Evolutionary conservation across 2,888 invertebrate species (phyloP), one percentile per base, ranked within the genome.

Genomic region (Eupeodes luniger): DNA sequence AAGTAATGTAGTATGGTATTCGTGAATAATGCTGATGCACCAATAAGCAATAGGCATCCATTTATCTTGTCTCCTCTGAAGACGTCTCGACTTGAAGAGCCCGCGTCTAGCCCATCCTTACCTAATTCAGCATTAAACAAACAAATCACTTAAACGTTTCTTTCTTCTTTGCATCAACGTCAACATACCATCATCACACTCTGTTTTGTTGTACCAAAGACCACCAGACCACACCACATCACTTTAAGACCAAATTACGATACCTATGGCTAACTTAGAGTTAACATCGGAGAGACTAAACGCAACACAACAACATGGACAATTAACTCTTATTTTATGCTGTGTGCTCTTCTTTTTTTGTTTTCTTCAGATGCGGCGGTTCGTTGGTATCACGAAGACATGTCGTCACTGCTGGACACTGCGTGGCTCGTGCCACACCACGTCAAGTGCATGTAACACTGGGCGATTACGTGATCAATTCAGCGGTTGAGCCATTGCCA

Each of bases 361-460:
- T 27, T 27, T 27, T 27, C 27, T 93, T 74, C 94, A 97, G 98
- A 93, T 98, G 98, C 92, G 98, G 98, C 57, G 98, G 98, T 40
- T 98, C 98, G 1, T 94, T 98, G 89, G 97, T 98, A 91, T 98
- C 98, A 90, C 95, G 98, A 40, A 96, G 97, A 80, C 98, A 98
- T 94, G 98, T 98, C 11, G 98, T 98, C 78, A 98, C 98, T 4
- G 98, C 98, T 5, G 98, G 98, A 0, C 98, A 98, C 93, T 98
- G 98, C 93, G 98, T 98, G 40, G 98, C 98, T 72, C 96, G 98
- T 91, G 98, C 98, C 66, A 96, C 97, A 85, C 97, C 98, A 0
- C 95, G 97, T 76, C 98, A 98, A 94, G 98, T 98, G 10, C 97
- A 98, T 91, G 98, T 98, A 75, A 98, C 98, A 0, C 90, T 94